These are phyloP conservation scores for Lordiphosa andalusiaca DNA, from an alignment of 2,888 invertebrate species.

Conservation along the genomic window DNA sequence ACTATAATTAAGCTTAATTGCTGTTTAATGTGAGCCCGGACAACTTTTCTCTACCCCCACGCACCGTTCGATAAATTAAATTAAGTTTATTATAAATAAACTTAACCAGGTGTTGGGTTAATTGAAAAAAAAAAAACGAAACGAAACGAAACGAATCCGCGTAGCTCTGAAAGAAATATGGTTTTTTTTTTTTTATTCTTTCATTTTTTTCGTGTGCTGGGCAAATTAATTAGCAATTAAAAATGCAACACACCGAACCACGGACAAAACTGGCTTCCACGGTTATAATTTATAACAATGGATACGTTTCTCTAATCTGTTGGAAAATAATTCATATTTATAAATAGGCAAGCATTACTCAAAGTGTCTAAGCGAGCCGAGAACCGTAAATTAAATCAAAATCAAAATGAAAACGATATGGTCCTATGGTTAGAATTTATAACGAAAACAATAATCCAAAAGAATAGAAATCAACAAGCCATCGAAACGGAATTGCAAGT, in stretches of 20 bases:
- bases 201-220: slow-evolving; percentile 51
- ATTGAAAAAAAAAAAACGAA: no score
- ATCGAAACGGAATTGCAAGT: neutral
- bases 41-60: slow-evolving; percentile 27
- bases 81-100: slow-evolving; percentile 48
- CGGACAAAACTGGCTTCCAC: neutral
- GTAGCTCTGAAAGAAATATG: slow-evolving; percentile 28
- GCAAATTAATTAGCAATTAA: slow-evolving; percentile 73
- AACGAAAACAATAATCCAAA: slow-evolving; percentile 31
- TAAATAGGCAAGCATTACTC: slow-evolving; percentile 72
- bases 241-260: slow-evolving; percentile 51
- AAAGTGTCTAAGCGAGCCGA: slow-evolving; percentile 61
- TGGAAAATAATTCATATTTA: slow-evolving; percentile 70
- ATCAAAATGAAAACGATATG: slow-evolving; percentile 69
- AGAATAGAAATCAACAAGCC: neutral
- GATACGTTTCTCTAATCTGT: slow-evolving; percentile 48
- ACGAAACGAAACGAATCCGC: slow-evolving; percentile 24
- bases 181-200: no score
- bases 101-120: slow-evolving; percentile 35
- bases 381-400: slow-evolving; percentile 72
- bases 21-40: slow-evolving; percentile 63
- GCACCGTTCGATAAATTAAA: slow-evolving; percentile 31
- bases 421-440: slow-evolving; percentile 62
- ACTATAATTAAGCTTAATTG: slow-evolving; percentile 75
- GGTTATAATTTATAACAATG: slow-evolving; percentile 13